phyloP scores from a whole-genome alignment of 2,113 vertebrate species.

The Orcinus orca region DNA sequence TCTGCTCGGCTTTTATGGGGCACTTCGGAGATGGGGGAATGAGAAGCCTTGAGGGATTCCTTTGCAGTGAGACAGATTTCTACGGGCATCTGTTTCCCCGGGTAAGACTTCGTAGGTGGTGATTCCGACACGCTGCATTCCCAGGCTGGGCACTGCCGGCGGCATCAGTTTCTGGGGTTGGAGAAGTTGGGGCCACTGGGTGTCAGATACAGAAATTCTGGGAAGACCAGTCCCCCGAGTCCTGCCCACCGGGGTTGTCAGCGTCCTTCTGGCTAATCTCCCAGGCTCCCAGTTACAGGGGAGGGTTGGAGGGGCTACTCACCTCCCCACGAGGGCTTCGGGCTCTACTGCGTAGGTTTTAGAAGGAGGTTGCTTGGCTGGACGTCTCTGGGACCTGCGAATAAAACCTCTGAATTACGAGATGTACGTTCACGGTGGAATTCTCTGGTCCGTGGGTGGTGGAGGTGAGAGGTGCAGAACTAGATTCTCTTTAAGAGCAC shows the following conservation, averaged over 20 bases:
- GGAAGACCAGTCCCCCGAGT: background rate
- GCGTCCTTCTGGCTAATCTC: background rate
- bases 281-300: background rate
- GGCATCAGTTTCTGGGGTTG: background rate
- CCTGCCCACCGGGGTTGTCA: background rate
- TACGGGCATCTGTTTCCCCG: background rate
- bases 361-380: background rate
- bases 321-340: background rate
- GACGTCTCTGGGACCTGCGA: background rate
- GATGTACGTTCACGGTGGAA: background rate
- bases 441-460: background rate
- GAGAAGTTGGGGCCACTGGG: background rate
- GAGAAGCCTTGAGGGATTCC: background rate
- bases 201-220: background rate
- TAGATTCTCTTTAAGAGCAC: background rate
- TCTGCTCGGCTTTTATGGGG: background rate
- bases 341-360: fast-evolving
- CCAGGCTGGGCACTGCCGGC: background rate
- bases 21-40: background rate
- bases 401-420: background rate
- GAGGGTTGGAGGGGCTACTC: background rate
- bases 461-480: background rate
- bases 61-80: background rate
- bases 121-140: background rate
- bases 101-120: background rate